A percentile compares a stretch with the other conserved stretches of the same genome.
Conservation (phyloP, 2,797 vertebrate genomes). For the Simalia tracyae region DNA sequence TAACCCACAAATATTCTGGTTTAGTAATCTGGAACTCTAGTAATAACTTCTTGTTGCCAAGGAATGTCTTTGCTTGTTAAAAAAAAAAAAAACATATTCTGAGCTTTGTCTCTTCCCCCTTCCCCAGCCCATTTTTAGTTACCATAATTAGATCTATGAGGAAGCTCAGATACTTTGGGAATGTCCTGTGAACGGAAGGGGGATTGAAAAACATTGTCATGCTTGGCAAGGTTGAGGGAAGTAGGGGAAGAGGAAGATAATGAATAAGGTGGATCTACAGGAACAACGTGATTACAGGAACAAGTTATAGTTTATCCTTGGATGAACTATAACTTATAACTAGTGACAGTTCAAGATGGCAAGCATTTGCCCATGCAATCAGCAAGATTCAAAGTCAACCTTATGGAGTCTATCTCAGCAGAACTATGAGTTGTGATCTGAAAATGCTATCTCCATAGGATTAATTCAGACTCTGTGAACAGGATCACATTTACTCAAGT, state of each 20-base stretch:
- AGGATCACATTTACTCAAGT: not conserved
- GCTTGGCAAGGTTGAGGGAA: not conserved
- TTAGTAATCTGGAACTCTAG: not conserved
- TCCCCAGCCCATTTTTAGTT: not conserved
- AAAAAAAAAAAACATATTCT: not conserved
- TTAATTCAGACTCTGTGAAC: too few relatives aligned
- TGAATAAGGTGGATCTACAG: not conserved
- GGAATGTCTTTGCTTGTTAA: not conserved
- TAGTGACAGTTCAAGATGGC: not conserved
- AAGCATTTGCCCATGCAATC: not conserved
- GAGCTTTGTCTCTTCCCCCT: not conserved
- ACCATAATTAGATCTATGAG: not conserved
- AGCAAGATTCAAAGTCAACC: not conserved
- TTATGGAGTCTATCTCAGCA: not conserved
- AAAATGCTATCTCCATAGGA: not conserved
- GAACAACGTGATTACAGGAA: not conserved
- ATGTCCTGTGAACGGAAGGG: not conserved
- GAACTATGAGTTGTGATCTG: not conserved
- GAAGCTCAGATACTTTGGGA: not conserved
- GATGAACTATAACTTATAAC: not conserved
- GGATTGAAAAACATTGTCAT: not conserved
- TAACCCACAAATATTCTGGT: not conserved
- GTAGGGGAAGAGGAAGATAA: not conserved
- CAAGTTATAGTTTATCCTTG: not conserved
- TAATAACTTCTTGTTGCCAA: not conserved